A percentile compares a stretch with the other conserved stretches of the same genome.
Conservation (phyloP, 2,797 vertebrate genomes). For the Caiman crocodilus region DNA sequence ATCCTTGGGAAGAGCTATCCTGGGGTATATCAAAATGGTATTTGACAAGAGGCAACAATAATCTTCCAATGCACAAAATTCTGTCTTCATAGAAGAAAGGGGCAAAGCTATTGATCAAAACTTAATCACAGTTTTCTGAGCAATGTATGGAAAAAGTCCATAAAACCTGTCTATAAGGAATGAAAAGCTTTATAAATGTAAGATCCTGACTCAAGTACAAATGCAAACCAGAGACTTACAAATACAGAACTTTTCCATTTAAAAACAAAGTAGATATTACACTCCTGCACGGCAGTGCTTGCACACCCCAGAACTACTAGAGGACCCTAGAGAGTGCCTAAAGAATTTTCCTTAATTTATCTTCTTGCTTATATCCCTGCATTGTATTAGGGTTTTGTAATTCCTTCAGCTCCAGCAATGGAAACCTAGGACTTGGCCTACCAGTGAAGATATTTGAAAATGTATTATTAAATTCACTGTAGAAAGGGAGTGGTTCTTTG, state of each 20-base stretch:
- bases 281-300: background rate
- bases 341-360: rapidly evolving
- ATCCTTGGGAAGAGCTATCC: background rate
- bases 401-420: background rate
- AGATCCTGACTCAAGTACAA: background rate
- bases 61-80: background rate
- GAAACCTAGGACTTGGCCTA: background rate
- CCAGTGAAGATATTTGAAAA: background rate
- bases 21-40: background rate
- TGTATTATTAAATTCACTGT: background rate
- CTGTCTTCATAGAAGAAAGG: background rate
- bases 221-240: background rate
- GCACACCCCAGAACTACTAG: background rate
- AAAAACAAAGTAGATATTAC: background rate
- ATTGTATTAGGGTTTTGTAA: background rate
- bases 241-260: background rate
- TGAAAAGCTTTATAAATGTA: background rate
- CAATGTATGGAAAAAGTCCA: background rate
- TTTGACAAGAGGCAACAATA: background rate
- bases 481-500: background rate
- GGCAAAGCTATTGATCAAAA: background rate
- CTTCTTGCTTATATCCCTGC: background rate
- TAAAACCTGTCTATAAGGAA: background rate
- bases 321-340: background rate
- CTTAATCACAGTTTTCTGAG: background rate